Conservation (phyloP, 2,113 vertebrate genomes). For the Tympanuchus pallidicinctus region DNA sequence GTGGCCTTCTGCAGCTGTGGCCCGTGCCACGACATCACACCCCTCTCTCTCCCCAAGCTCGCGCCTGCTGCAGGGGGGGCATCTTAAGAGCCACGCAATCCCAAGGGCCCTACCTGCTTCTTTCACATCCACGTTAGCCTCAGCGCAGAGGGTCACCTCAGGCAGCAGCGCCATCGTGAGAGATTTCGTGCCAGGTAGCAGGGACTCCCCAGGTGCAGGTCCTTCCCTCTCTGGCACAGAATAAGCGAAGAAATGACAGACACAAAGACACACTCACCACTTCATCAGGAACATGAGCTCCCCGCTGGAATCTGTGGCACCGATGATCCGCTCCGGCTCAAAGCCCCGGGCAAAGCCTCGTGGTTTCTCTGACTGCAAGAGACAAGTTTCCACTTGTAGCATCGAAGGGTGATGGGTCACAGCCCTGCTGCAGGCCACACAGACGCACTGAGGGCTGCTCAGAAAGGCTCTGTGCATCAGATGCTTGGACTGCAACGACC, state of each 20-base stretch:
- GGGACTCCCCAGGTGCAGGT: conserved; percentile 63
- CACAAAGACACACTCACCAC: conserved; percentile 84
- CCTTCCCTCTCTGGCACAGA: conserved; percentile 73
- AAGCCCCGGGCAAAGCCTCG: conserved; percentile 94
- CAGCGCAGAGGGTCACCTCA: conserved; percentile 62
- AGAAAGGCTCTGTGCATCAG: rapidly evolving
- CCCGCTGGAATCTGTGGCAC: conserved; percentile 98
- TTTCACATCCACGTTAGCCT: conserved; percentile 62
- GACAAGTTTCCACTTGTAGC: background rate
- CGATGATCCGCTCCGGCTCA: conserved; percentile 97
- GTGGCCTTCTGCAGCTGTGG: background rate
- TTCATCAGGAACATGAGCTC: conserved; percentile 99
- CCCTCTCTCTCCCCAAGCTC: conserved; percentile 6
- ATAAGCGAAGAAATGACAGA: conserved; percentile 32
- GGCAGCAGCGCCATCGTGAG: conserved; percentile 64
- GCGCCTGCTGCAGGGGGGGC: conserved; percentile 5
- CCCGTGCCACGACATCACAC: background rate
- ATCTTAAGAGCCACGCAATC: conserved; percentile 34
- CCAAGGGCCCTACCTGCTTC: conserved; percentile 67
- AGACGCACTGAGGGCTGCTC: background rate
- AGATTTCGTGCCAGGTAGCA: conserved; percentile 69
- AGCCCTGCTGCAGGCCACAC: background rate
- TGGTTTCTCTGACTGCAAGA: conserved; percentile 90
- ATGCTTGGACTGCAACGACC: rapidly evolving
- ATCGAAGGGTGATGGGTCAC: rapidly evolving